Percentiles rank a stretch among this genome's conserved stretches.
phyloP scores from a whole-genome alignment of 2,797 vertebrate genomes.

The Gouania willdenowi region DNA sequence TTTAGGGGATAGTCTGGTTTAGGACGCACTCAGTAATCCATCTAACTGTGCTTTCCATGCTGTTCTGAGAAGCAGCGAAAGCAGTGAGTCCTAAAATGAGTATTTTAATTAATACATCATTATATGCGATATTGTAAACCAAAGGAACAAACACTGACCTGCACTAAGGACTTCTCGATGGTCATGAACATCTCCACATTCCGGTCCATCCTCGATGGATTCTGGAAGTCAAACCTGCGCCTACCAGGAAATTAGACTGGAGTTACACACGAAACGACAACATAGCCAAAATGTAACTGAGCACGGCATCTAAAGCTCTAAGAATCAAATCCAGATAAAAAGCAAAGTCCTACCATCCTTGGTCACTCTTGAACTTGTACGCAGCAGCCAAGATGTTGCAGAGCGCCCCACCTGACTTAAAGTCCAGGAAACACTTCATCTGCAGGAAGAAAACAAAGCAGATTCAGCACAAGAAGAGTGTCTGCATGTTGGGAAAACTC shows the following conservation, averaged over 20 bases:
- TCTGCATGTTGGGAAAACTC: too few species aligned
- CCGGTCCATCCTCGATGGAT: slow-evolving; percentile 96
- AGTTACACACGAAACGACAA: slow-evolving; percentile 63
- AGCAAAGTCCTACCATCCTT: slow-evolving; percentile 90
- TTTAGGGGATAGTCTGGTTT: too few species aligned
- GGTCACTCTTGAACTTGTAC: slow-evolving; percentile 99
- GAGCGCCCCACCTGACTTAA: slow-evolving; percentile 92
- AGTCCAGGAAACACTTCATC: slow-evolving; percentile 98
- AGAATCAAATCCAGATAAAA: slow-evolving; percentile 21
- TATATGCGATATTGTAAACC: too few species aligned
- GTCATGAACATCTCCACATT: slow-evolving; percentile 99
- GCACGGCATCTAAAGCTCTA: neutral
- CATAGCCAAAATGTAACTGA: slow-evolving; percentile 22
- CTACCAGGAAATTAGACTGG: slow-evolving; percentile 79
- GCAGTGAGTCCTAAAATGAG: too few species aligned
- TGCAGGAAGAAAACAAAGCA: slow-evolving; percentile 44
- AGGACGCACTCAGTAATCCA: too few species aligned
- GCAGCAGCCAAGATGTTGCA: slow-evolving; percentile 96
- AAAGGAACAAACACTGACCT: too few species aligned
- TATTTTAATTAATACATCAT: too few species aligned
- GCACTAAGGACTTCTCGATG: slow-evolving; percentile 94
- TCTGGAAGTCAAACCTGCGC: slow-evolving; percentile 99
- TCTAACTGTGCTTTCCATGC: too few species aligned
- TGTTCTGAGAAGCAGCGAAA: too few species aligned
- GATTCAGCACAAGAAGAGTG: neutral